A percentile compares a stretch with the other conserved stretches of the same genome.
phyloP scores from a whole-genome alignment of 2,888 invertebrate species.

The Sericinus montela region DNA sequence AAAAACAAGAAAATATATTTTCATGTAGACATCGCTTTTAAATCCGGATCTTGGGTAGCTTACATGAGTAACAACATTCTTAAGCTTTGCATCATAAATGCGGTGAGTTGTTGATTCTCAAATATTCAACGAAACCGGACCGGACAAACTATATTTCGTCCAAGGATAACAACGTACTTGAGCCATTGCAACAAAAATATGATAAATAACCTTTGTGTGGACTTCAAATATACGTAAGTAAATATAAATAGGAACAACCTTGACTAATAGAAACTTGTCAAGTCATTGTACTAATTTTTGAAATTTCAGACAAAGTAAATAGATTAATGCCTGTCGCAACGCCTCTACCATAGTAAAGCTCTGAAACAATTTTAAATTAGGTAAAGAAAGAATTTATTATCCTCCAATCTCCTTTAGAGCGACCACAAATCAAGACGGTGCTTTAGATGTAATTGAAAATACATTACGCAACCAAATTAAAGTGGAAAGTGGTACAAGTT shows the following conservation, averaged over 20 bases:
- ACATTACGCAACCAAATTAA: constrained; percentile 80
- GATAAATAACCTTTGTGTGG: constrained; percentile 1
- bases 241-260: not conserved
- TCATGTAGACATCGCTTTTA: no score
- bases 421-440: constrained; percentile 72
- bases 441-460: constrained; percentile 78
- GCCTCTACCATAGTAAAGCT: constrained; percentile 20
- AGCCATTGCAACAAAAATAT: constrained; percentile 1
- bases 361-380: constrained; percentile 61
- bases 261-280: not conserved
- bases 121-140: constrained; percentile 5
- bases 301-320: not conserved
- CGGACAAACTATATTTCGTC: constrained; percentile 2
- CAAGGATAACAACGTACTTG: constrained; percentile 7
- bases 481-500: constrained; percentile 78
- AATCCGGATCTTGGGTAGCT: not conserved
- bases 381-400: constrained; percentile 50
- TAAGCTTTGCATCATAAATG: not conserved
- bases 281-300: not conserved
- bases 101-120: constrained; percentile 1
- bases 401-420: constrained; percentile 64
- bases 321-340: constrained; percentile 5
- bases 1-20: no score
- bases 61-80: constrained; percentile 4
- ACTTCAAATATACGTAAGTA: constrained; percentile 7